Evolutionary conservation across 2,797 vertebrate genomes (phyloP), one percentile per base, ranked within the genome.

Genomic region (Scarus forsteni): DNA sequence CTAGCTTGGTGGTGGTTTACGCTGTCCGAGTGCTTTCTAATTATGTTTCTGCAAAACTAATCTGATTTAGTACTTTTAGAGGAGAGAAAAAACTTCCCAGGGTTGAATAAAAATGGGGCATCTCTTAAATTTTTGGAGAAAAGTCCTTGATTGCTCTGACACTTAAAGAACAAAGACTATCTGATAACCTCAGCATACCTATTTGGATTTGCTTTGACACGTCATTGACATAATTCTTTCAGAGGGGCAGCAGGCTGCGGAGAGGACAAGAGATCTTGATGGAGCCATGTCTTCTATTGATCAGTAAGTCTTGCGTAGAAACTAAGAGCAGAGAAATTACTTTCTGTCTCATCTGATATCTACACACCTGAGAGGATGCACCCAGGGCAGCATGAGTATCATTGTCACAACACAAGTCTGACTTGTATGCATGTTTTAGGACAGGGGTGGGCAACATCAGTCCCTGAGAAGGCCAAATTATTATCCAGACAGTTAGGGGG

Each of bases 231-330:
- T 4, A 27, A 27, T 27, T 27, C 27, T 27, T 27, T 27, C 50
- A 39, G 88, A 85, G 38, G 79, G 71, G 36, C 75, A 55, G 84
- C 50, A 66, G 77, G 36, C 60, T 35, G 48, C 49, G 34, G 73
- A 75, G 49, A 70, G 52, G 68, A 84, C 10, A 64, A 44, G 72
- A 51, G 73, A 86, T 11, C 36, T 40, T 7, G 77, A 80, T 8
- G 77, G 69, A 70, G 78, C 45, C 53, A 59, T 77, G 73, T 75
- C 88, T 12, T 87, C 89, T 14, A 67, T 81, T 49, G 82, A 92
- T 14, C 87, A 77, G 93, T 93, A 70, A 91, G 90, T 86, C 44
- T 19, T 57, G 19, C 15, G 13, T 18, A 70, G 18, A 60, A 68
- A 58, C 42, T 15, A 34, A 6, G 56, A 11, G n/a, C 52, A 50